These are phyloP conservation scores for Drosophila aff. DNA, from an alignment of 1,140 invertebrate species.

Conservation along the genomic window DNA sequence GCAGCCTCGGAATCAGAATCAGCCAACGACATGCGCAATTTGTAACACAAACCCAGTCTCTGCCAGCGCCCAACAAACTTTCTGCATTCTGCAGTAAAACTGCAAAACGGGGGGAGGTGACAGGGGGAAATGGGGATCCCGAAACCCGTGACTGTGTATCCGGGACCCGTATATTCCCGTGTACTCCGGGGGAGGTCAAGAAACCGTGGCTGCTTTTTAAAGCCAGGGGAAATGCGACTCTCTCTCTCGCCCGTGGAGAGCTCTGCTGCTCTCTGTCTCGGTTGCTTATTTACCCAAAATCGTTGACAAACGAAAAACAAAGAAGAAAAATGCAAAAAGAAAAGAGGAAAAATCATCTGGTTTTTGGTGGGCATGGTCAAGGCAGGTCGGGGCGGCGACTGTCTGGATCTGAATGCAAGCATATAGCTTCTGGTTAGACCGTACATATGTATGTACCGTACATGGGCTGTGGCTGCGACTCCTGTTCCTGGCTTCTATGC, in stretches of 20 bases:
- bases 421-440: constrained; percentile 16
- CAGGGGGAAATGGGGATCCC: background rate
- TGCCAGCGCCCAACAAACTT: constrained; percentile 73
- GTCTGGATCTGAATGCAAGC: constrained; percentile 49
- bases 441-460: constrained; percentile 43
- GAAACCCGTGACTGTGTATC: constrained; percentile 30
- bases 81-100: constrained; percentile 56
- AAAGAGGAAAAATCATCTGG: constrained; percentile 46
- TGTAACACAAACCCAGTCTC: constrained; percentile 85
- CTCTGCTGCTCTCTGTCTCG: constrained; percentile 18
- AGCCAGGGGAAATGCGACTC: constrained; percentile 39
- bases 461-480: constrained; percentile 59
- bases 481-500: constrained; percentile 12
- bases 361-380: constrained; percentile 79
- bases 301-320: constrained; percentile 15
- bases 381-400: constrained; percentile 46
- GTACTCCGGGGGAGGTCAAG: constrained; percentile 74
- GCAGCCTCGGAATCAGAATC: constrained; percentile 40
- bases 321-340: background rate
- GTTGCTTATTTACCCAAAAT: constrained; percentile 67
- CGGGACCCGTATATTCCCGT: constrained; percentile 34
- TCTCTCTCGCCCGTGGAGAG: constrained; percentile 14
- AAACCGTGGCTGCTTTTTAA: constrained; percentile 61
- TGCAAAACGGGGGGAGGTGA: constrained; percentile 7
- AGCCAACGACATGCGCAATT: constrained; percentile 84